phyloP scores from a whole-genome alignment of 2,888 invertebrate species.

The Himalopsyche tibetana region DNA sequence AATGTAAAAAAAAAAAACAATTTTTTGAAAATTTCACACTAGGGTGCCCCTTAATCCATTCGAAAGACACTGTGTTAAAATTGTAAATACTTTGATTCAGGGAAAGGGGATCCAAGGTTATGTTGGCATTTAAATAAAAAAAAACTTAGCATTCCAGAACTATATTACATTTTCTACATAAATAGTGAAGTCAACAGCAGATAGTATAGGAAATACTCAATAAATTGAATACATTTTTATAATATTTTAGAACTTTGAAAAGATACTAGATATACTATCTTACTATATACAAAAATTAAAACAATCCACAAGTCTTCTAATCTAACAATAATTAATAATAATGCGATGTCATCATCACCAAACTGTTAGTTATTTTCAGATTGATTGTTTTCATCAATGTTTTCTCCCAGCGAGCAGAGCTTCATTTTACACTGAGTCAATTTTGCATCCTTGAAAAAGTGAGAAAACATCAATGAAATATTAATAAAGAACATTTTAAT shows the following conservation, averaged over 20 bases:
- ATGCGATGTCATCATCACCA: not conserved
- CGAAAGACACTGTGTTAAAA: too few species aligned
- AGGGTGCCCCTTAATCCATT: too few species aligned
- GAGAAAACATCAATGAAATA: conserved; percentile 33
- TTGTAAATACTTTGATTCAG: too few species aligned
- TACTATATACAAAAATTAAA: not conserved
- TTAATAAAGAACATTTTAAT: too few species aligned
- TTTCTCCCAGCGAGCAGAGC: conserved; percentile 55
- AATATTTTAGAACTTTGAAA: not conserved
- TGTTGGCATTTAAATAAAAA: too few species aligned
- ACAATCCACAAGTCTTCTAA: not conserved
- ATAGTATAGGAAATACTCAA: not conserved
- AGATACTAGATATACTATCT: too few species aligned
- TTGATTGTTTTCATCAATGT: conserved; percentile 41
- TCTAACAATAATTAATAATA: not conserved
- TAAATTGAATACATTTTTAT: not conserved
- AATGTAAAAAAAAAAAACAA: too few species aligned
- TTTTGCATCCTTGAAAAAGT: conserved; percentile 75
- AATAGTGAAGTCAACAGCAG: conserved; percentile 18
- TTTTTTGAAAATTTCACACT: too few species aligned
- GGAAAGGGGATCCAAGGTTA: too few species aligned
- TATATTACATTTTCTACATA: conserved; percentile 18
- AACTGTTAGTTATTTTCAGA: conserved; percentile 3
- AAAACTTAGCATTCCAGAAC: not conserved
- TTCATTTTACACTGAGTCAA: conserved; percentile 78